Percentiles rank a stretch among this genome's conserved stretches.
Evolutionary conservation across 2,888 invertebrate genomes (phyloP).

Genomic region (Perizoma affinitatum): DNA sequence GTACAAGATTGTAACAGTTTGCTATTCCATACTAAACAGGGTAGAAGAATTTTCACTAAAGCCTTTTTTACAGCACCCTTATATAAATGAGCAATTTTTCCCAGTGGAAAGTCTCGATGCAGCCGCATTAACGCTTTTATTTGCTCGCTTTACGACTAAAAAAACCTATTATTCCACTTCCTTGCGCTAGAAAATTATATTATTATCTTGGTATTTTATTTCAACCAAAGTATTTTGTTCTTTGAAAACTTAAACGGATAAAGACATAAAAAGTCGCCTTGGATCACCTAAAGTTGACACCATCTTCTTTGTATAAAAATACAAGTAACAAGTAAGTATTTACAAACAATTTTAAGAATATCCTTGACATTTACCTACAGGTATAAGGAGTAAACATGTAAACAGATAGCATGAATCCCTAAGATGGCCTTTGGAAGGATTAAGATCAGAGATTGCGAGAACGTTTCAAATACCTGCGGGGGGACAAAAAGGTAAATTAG

Average conservation of each 20-base stretch:
- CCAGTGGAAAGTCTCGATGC: constrained; percentile 79
- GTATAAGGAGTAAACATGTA: constrained; percentile 15
- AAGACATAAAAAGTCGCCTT: constrained; percentile 7
- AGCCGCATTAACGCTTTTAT: constrained; percentile 79
- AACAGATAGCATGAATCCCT: constrained; percentile 19
- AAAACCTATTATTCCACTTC: constrained; percentile 80
- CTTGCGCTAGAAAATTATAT: constrained; percentile 73
- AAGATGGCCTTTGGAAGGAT: constrained; percentile 24
- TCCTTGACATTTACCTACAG: constrained; percentile 5
- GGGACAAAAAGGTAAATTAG: constrained; percentile 39
- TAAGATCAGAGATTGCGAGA: constrained; percentile 29
- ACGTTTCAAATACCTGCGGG: constrained; percentile 34
- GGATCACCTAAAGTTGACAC: no score
- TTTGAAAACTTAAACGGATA: constrained; percentile 24
- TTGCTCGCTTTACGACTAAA: constrained; percentile 68
- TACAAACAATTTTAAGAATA: background rate
- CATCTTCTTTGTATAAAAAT: no score
- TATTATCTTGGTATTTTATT: constrained; percentile 57
- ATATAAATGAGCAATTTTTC: constrained; percentile 79
- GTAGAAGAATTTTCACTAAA: constrained; percentile 76
- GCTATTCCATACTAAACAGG: constrained; percentile 52
- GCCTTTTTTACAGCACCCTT: constrained; percentile 69
- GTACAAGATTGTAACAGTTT: no score
- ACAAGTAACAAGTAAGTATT: no score
- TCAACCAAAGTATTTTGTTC: constrained; percentile 37